Percentiles rank a stretch among this genome's conserved stretches.
Evolutionary conservation across 2,797 vertebrate genomes (phyloP).

Genomic region (Siniperca scherzeri): DNA sequence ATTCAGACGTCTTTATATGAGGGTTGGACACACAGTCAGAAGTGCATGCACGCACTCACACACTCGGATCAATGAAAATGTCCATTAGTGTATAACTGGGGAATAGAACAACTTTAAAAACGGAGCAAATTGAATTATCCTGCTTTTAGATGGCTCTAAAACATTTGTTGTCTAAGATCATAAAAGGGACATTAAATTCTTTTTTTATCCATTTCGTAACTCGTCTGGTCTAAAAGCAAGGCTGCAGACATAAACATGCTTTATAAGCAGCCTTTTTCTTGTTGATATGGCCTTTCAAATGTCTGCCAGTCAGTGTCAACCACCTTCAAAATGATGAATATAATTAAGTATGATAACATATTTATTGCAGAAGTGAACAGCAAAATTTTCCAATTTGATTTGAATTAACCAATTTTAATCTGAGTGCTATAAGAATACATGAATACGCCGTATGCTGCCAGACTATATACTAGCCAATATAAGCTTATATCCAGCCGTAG

Average conservation of each 20-base stretch:
- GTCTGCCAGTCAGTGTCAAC: not conserved
- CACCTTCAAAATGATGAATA: not conserved
- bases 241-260: not conserved
- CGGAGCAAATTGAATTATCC: constrained; percentile 72
- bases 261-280: not conserved
- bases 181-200: constrained; percentile 33
- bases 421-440: not conserved
- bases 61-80: constrained; percentile 62
- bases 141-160: constrained; percentile 75
- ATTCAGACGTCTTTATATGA: constrained; percentile 21
- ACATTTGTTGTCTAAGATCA: constrained; percentile 41
- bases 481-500: not conserved
- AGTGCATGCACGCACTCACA: constrained; percentile 19
- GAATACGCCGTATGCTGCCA: no score
- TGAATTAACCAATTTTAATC: not conserved
- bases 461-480: no score
- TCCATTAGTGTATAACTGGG: constrained; percentile 67
- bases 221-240: constrained; percentile 6
- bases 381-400: not conserved
- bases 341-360: not conserved
- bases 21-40: constrained; percentile 27
- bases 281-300: not conserved
- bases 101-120: constrained; percentile 71
- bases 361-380: not conserved
- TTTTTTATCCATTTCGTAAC: constrained; percentile 20